Percentiles rank a stretch among this genome's conserved stretches.
phyloP scores from a whole-genome alignment of 1,140 invertebrate species.

The Ceratoteleas bidentatus region DNA sequence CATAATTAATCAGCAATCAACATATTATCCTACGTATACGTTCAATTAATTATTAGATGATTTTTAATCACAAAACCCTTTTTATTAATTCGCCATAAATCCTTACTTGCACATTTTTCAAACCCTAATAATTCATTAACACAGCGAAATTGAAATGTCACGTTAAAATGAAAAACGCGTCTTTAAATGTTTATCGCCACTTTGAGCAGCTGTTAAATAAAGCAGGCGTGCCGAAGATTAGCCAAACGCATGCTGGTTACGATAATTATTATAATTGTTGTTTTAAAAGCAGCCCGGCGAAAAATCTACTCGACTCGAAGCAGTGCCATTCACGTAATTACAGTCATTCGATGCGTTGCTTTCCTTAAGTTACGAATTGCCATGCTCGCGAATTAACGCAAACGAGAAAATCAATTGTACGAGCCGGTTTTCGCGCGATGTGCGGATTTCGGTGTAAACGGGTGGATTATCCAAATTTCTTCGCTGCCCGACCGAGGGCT shows the following conservation, averaged over 20 bases:
- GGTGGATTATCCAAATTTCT: not conserved
- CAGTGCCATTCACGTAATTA: not conserved
- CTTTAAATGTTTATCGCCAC: not conserved
- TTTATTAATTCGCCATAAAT: too few species aligned
- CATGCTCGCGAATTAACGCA: too few species aligned
- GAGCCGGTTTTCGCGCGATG: not conserved
- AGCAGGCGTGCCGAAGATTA: slow-evolving; percentile 3
- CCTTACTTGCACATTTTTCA: too few species aligned
- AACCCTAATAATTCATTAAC: too few species aligned
- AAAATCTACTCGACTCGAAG: not conserved
- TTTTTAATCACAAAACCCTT: too few species aligned
- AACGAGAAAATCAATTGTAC: too few species aligned
- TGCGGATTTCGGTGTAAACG: not conserved
- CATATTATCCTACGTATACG: too few species aligned
- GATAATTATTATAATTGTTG: slow-evolving; percentile 23
- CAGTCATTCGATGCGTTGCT: not conserved
- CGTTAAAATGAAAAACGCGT: too few species aligned
- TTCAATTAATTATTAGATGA: too few species aligned
- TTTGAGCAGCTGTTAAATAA: slow-evolving; percentile 8
- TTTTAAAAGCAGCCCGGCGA: not conserved
- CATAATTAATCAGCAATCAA: too few species aligned
- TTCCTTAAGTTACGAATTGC: too few species aligned
- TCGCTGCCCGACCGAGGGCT: not conserved
- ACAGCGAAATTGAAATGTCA: too few species aligned
- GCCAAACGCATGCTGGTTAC: slow-evolving; percentile 1